Conservation (phyloP, 2,113 vertebrate species). For the Podiceps cristatus region DNA sequence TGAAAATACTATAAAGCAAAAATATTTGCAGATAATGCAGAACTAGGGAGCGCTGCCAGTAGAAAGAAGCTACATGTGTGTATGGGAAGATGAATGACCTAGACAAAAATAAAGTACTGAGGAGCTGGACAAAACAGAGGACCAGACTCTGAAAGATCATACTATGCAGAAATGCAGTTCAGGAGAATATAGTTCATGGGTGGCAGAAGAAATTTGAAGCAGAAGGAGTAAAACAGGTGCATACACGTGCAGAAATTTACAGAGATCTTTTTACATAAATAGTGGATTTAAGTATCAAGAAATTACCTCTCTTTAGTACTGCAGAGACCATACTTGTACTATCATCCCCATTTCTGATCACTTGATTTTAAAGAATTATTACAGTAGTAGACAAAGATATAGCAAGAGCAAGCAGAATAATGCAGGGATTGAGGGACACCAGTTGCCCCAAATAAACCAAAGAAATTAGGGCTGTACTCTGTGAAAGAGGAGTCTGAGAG, state of each 20-base stretch:
- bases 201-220: neutral
- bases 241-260: neutral
- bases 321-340: neutral
- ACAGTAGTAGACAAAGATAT: neutral
- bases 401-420: conserved; percentile 5
- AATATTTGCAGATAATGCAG: conserved; percentile 36
- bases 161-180: neutral
- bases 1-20: conserved; percentile 29
- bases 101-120: conserved; percentile 39
- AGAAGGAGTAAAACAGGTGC: neutral
- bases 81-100: conserved; percentile 27
- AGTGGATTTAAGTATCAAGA: conserved; percentile 39
- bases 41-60: neutral
- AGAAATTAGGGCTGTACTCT: conserved; percentile 7
- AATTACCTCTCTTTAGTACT: neutral
- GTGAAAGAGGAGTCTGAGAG: neutral
- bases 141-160: neutral
- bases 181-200: neutral
- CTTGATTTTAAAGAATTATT: conserved; percentile 8
- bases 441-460: neutral
- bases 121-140: conserved; percentile 18
- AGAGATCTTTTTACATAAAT: conserved; percentile 6
- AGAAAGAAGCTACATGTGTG: neutral
- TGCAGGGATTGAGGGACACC: neutral
- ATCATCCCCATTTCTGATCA: conserved; percentile 44